A percentile compares a stretch with the other conserved stretches of the same genome.
Evolutionary conservation across 2,797 vertebrate species (phyloP).

Genomic region (Brachyrhaphis roseni): DNA sequence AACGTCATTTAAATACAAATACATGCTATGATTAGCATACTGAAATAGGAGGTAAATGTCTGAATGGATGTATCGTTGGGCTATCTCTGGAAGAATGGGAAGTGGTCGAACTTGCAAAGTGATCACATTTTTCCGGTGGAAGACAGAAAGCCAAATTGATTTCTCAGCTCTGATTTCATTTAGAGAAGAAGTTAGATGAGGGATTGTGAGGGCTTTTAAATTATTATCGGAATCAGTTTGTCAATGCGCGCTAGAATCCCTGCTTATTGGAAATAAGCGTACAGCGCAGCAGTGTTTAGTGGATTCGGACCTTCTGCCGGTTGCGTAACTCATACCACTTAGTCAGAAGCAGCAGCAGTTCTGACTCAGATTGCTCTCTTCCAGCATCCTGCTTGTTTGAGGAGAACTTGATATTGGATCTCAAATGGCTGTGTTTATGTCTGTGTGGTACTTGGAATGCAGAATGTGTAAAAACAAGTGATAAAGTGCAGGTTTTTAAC

Average conservation of each 20-base stretch:
- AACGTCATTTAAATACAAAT: background rate
- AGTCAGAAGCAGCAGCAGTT: conserved; percentile 62
- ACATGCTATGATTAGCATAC: background rate
- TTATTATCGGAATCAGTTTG: conserved; percentile 7
- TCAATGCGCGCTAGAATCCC: background rate
- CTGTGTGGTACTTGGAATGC: background rate
- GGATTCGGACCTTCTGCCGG: conserved; percentile 52
- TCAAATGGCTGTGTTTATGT: conserved; percentile 1
- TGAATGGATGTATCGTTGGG: conserved; percentile 2
- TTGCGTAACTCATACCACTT: conserved; percentile 69
- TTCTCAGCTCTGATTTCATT: conserved; percentile 17
- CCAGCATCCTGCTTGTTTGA: conserved; percentile 27
- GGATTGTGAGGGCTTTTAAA: background rate
- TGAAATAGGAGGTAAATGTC: background rate
- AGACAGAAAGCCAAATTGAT: conserved; percentile 23
- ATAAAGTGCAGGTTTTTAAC: background rate
- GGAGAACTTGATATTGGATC: conserved; percentile 5
- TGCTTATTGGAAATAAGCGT: conserved; percentile 17
- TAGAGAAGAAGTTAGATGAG: background rate
- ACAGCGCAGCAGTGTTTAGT: conserved; percentile 23
- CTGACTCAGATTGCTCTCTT: conserved; percentile 62
- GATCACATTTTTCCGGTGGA: conserved; percentile 28
- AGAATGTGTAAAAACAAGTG: background rate
- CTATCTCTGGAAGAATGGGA: background rate
- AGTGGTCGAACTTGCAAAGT: background rate